phyloP scores from a whole-genome alignment of 2,888 invertebrate species.

The Vandiemenella viatica region DNA sequence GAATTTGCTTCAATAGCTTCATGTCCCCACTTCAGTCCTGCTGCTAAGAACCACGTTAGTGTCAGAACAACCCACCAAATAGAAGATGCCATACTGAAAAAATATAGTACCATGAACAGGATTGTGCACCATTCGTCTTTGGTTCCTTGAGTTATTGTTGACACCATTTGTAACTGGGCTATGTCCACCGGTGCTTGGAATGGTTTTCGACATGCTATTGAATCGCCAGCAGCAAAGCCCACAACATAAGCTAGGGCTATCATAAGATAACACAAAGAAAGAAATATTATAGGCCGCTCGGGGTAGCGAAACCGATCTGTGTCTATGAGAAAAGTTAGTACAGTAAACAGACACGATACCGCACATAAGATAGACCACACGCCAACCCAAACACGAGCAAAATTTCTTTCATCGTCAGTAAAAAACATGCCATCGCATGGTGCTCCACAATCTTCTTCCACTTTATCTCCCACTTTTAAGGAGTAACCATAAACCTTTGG shows the following conservation, averaged over 20 bases:
- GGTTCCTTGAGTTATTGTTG: slow-evolving; percentile 77
- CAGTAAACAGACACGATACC: slow-evolving; percentile 80
- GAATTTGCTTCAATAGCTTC: slow-evolving; percentile 96
- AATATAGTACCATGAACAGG: slow-evolving; percentile 89
- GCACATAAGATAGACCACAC: slow-evolving; percentile 85
- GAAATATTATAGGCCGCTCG: slow-evolving; percentile 91
- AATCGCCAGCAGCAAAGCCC: slow-evolving; percentile 68
- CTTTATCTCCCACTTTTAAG: slow-evolving; percentile 64
- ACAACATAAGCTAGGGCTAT: slow-evolving; percentile 84
- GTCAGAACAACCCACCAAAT: slow-evolving; percentile 97
- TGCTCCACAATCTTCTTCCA: slow-evolving; percentile 63
- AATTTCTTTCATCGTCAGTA: slow-evolving; percentile 59
- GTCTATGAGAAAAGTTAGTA: slow-evolving; percentile 86
- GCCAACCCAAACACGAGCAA: slow-evolving; percentile 83
- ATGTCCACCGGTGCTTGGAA: slow-evolving; percentile 55
- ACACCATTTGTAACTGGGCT: slow-evolving; percentile 56
- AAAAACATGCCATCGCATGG: slow-evolving; percentile 92
- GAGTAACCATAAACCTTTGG: slow-evolving; percentile 68
- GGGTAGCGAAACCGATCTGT: slow-evolving; percentile 93
- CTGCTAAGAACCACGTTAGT: slow-evolving; percentile 91
- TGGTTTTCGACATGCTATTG: slow-evolving; percentile 68
- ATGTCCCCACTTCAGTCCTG: slow-evolving; percentile 94
- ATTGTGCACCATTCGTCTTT: slow-evolving; percentile 77
- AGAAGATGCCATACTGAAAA: slow-evolving; percentile 91
- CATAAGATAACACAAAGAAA: slow-evolving; percentile 91